Evolutionary conservation across 2,888 invertebrate genomes (phyloP), one percentile per base, ranked within the genome.

Genomic region (Euspilapteryx auroguttella): DNA sequence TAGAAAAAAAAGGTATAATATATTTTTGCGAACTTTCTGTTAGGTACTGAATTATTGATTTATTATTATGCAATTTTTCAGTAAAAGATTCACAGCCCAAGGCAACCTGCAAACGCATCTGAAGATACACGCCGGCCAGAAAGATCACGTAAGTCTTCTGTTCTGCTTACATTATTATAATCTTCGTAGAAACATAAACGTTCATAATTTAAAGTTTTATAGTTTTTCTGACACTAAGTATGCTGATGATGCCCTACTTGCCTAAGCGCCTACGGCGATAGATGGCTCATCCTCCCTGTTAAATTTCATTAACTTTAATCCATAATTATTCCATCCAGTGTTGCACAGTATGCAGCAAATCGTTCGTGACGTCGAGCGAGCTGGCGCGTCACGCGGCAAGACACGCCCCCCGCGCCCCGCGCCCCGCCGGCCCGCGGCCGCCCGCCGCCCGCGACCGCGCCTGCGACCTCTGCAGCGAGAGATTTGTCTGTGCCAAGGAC

Each of bases 41-140:
- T 17, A 22, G 25, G 20, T 25, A 30, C 36, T 28, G 25, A 14
- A 31, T 25, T 32, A 37, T 26, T 23, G n/a, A n/a, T n/a, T n/a
- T n/a, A n/a, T n/a, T n/a, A n/a, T n/a, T n/a, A n/a, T n/a, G n/a
- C n/a, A 14, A 21, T 28, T 27, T 65, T 64, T 22, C 57, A 77
- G 81, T 28, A 82, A 82, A 47, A 73, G 73, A 37, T 82, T 82
- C 47, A 76, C 80, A 1, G 81, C 81, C 1, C 58, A 81, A 44
- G 80, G 82, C 0, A 82, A 82, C 44, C 77, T 82, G 34, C 79
- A 80, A 36, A 79, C 81, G 2, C 82, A 82, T 46, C 61, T 80
- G n/a, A 82, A 82, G 51, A 82, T 81, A 17, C 82, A 82, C 33
- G 68, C 75, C 1, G 82, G 82, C 1, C 77, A 81, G 38, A 71